phyloP scores from a whole-genome alignment of 1,140 invertebrate species.

The Macrotrachela quadricornifera region DNA sequence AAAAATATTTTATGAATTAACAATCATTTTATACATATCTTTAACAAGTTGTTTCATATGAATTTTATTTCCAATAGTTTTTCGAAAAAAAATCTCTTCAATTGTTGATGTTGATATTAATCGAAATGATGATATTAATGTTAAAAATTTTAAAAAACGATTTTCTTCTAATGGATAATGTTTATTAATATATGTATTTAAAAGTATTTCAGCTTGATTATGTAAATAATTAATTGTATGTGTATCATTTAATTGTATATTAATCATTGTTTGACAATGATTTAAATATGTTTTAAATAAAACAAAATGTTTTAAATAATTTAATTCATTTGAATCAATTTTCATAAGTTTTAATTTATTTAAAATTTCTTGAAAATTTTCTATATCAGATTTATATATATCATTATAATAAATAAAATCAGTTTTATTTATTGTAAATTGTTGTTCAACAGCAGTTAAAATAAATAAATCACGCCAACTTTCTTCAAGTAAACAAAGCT shows the following conservation, averaged over 20 bases:
- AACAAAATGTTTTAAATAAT: slow-evolving; percentile 59
- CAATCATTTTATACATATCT: slow-evolving; percentile 50
- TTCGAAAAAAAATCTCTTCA: slow-evolving; percentile 70
- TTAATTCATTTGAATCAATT: slow-evolving; percentile 61
- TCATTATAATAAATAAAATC: slow-evolving; percentile 35
- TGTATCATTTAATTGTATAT: slow-evolving; percentile 38
- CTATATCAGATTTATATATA: slow-evolving; percentile 42
- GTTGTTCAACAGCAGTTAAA: slow-evolving; percentile 58
- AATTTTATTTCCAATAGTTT: slow-evolving; percentile 65
- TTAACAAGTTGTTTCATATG: slow-evolving; percentile 91
- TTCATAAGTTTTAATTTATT: slow-evolving; percentile 48
- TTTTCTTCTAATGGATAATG: slow-evolving; percentile 48
- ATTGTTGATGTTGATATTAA: slow-evolving; percentile 48
- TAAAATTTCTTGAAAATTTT: slow-evolving; percentile 52
- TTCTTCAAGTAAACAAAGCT: slow-evolving; percentile 54
- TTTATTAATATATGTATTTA: slow-evolving; percentile 48
- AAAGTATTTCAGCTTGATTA: slow-evolving; percentile 54
- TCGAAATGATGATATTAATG: slow-evolving; percentile 48
- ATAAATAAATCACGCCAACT: slow-evolving; percentile 80
- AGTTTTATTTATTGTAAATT: slow-evolving; percentile 49
- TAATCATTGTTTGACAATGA: background rate
- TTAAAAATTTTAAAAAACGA: slow-evolving; percentile 54
- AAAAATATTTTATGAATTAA: too few species aligned
- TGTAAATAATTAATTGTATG: slow-evolving; percentile 47
- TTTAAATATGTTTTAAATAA: slow-evolving; percentile 52